Conservation (phyloP, 2,113 vertebrate species). For the Myrmophylax atrothorax region DNA sequence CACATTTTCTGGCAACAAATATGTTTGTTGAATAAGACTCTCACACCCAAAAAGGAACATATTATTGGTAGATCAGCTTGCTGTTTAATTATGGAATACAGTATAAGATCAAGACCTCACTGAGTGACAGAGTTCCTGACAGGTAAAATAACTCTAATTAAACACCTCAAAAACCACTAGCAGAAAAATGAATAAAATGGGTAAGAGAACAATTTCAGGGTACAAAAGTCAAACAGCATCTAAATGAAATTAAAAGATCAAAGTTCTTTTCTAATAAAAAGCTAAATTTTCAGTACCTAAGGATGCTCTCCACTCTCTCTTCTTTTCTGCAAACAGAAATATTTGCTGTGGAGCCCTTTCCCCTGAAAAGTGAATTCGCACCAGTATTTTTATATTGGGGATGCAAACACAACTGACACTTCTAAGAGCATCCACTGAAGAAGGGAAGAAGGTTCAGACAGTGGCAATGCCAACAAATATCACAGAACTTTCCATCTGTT, state of each 20-base stretch:
- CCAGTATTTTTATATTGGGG: background rate
- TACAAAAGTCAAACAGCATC: background rate
- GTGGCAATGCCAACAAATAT: background rate
- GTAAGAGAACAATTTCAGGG: background rate
- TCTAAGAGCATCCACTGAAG: background rate
- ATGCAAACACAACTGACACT: background rate
- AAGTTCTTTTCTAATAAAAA: background rate
- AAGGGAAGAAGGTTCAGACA: background rate
- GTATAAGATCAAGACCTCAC: background rate
- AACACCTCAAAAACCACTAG: background rate
- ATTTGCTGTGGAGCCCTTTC: background rate
- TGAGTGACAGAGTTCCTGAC: background rate
- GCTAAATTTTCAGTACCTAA: background rate
- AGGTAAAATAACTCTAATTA: background rate
- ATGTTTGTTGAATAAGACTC: background rate
- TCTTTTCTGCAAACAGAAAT: background rate
- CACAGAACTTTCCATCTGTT: background rate
- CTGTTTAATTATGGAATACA: background rate
- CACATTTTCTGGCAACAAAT: background rate
- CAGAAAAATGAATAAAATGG: background rate
- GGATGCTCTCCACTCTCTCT: background rate
- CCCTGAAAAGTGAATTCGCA: background rate
- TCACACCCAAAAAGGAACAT: background rate
- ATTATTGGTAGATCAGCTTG: background rate
- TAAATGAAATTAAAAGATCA: background rate